These are phyloP conservation scores for Fopius arisanus DNA, from an alignment of 1,140 invertebrate genomes.

Conservation along the genomic window DNA sequence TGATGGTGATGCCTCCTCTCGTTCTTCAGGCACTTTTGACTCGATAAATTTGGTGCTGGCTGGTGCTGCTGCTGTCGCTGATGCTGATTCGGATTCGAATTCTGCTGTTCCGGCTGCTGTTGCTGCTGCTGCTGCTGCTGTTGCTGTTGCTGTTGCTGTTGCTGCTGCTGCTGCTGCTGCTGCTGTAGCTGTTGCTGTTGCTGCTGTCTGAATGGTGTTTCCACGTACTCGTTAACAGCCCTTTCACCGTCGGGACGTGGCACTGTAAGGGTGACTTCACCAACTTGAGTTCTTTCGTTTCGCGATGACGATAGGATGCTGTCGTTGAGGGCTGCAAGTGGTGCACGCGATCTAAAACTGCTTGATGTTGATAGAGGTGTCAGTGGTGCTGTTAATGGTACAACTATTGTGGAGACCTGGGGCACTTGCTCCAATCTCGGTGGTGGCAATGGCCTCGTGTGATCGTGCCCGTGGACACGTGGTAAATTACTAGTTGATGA, in stretches of 20 bases:
- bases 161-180: too few relatives aligned
- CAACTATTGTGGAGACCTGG: conserved; percentile 31
- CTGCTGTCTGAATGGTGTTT: conserved; percentile 72
- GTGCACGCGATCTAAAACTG: conserved; percentile 37
- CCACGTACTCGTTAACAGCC: conserved; percentile 84
- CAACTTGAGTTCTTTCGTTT: conserved; percentile 30
- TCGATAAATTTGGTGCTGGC: conserved; percentile 32
- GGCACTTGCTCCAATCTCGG: conserved; percentile 50
- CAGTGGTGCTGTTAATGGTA: conserved; percentile 58
- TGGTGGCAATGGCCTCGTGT: conserved; percentile 58
- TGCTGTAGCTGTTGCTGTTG: too few relatives aligned
- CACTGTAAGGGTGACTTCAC: conserved; percentile 72
- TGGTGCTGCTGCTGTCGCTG: too few relatives aligned
- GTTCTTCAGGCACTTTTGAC: conserved; percentile 51
- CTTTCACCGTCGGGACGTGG: conserved; percentile 81
- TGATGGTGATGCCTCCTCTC: conserved; percentile 50
- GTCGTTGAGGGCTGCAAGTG: conserved; percentile 8
- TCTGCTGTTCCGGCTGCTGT: too few relatives aligned
- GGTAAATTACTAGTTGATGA: conserved; percentile 39
- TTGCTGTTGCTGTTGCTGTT: too few relatives aligned
- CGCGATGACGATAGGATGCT: conserved; percentile 15
- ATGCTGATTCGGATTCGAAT: too few relatives aligned
- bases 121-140: too few relatives aligned
- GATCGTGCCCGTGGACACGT: conserved; percentile 58
- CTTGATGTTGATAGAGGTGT: conserved; percentile 47